These are phyloP conservation scores for Drosophila koepferae DNA, from an alignment of 2,888 invertebrate genomes.

Conservation along the genomic window DNA sequence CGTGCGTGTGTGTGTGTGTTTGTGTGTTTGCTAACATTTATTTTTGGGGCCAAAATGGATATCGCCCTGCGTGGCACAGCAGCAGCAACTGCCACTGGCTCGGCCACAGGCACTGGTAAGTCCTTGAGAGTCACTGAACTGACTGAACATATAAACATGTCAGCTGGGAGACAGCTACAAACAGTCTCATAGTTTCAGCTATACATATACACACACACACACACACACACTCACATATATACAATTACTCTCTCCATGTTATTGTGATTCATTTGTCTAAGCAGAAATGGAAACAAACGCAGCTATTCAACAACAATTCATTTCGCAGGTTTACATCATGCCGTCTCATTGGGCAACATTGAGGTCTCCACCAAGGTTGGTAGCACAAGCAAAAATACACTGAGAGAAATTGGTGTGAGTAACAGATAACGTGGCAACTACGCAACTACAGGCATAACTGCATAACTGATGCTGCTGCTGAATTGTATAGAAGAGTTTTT, in stretches of 20 bases:
- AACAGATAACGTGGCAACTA: neutral
- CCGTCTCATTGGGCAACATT: constrained; percentile 85
- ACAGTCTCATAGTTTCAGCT: constrained; percentile 10
- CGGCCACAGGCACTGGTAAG: constrained; percentile 64
- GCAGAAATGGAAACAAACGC: constrained; percentile 31
- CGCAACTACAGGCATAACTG: neutral
- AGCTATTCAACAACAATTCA: constrained; percentile 51
- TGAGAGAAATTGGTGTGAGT: neutral
- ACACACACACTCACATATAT: constrained; percentile 3
- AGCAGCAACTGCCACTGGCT: constrained; percentile 45
- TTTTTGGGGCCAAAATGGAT: constrained; percentile 74
- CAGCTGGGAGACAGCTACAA: constrained; percentile 20
- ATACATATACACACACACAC: constrained; percentile 36
- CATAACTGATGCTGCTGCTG: neutral
- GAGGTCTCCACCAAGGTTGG: constrained; percentile 84
- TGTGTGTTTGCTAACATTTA: constrained; percentile 59
- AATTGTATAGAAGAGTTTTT: neutral
- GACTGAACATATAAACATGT: constrained; percentile 30
- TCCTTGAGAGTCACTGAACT: constrained; percentile 70
- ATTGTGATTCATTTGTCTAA: constrained; percentile 52
- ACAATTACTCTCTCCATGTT: constrained; percentile 18
- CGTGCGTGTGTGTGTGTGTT: constrained; percentile 31
- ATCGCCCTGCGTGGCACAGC: constrained; percentile 72
- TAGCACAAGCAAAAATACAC: constrained; percentile 20
- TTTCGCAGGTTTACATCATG: constrained; percentile 85